phyloP scores from a whole-genome alignment of 2,113 vertebrate genomes.

The Phoenicopterus ruber region DNA sequence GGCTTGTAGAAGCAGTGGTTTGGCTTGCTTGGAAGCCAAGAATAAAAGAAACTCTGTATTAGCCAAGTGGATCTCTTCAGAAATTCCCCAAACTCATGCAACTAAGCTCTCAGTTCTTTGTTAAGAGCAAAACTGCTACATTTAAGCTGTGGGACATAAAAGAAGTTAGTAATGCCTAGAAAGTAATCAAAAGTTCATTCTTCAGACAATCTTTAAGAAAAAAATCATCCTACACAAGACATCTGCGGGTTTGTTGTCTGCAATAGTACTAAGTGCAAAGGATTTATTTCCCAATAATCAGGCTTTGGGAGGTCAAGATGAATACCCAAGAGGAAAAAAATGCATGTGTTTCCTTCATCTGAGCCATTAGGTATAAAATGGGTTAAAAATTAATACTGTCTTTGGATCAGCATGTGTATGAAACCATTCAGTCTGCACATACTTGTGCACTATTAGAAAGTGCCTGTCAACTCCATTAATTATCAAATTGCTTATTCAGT shows the following conservation, averaged over 20 bases:
- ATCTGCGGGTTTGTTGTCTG: background rate
- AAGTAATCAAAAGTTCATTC: slow-evolving; percentile 38
- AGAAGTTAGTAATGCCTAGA: slow-evolving; percentile 30
- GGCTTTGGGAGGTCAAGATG: slow-evolving; percentile 3
- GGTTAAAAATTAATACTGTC: slow-evolving; percentile 33
- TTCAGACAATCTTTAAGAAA: background rate
- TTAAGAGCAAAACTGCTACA: background rate
- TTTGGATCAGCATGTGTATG: background rate
- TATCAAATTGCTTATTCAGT: slow-evolving; percentile 71
- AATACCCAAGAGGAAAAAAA: background rate
- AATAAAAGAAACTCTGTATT: background rate
- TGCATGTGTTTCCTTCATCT: background rate
- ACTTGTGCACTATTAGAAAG: slow-evolving; percentile 32
- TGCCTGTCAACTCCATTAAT: slow-evolving; percentile 72
- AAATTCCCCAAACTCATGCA: background rate
- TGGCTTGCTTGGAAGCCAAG: background rate
- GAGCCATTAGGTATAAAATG: slow-evolving; percentile 14
- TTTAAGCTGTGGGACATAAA: slow-evolving; percentile 38
- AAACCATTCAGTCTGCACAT: slow-evolving; percentile 28
- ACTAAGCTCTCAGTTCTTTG: background rate
- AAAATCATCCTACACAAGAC: background rate
- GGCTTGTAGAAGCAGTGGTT: background rate
- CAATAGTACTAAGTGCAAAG: background rate
- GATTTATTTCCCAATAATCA: slow-evolving; percentile 29
- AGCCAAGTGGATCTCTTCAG: background rate